Evolutionary conservation across 2,113 vertebrate genomes (phyloP).

Genomic region (Neotoma lepida): DNA sequence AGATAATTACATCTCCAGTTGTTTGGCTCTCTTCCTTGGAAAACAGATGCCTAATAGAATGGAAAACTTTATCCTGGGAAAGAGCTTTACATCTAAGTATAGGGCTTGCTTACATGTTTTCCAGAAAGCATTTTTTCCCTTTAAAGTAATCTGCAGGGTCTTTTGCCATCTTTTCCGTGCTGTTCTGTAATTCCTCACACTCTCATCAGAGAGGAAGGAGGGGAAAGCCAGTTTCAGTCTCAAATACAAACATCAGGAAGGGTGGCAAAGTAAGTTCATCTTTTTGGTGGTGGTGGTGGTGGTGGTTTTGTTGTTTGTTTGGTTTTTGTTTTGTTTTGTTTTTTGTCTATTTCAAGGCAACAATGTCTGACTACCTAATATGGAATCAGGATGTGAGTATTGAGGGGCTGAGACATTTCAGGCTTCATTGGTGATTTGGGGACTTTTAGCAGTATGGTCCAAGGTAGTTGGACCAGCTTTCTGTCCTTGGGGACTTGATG

Average conservation of each 20-base stretch:
- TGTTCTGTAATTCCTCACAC: not conserved
- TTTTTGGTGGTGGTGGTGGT: not conserved
- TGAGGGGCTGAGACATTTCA: not conserved
- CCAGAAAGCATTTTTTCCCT: slow-evolving; percentile 24
- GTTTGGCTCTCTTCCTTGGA: slow-evolving; percentile 24
- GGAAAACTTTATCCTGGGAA: slow-evolving; percentile 56
- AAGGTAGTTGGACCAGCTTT: slow-evolving; percentile 25
- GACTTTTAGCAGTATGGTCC: slow-evolving; percentile 3
- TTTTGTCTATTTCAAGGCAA: slow-evolving; percentile 42
- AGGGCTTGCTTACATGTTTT: slow-evolving; percentile 35
- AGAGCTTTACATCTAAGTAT: slow-evolving; percentile 50
- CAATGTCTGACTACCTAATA: not conserved
- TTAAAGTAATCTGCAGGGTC: slow-evolving; percentile 22
- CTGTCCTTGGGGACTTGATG: slow-evolving; percentile 49
- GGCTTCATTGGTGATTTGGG: slow-evolving; percentile 27
- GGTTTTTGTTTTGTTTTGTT: not conserved
- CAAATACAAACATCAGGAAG: slow-evolving; percentile 18
- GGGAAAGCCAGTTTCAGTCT: slow-evolving; percentile 26
- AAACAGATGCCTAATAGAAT: slow-evolving; percentile 38
- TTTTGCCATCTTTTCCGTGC: slow-evolving; percentile 18
- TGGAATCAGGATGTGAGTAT: not conserved
- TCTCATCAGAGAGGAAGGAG: slow-evolving; percentile 4
- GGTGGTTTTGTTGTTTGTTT: not conserved
- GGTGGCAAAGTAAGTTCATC: not conserved
- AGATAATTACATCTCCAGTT: slow-evolving; percentile 49